Percentiles rank a stretch among this genome's conserved stretches.
Conservation (phyloP, 2,888 invertebrate species). For the Cephus runcator region DNA sequence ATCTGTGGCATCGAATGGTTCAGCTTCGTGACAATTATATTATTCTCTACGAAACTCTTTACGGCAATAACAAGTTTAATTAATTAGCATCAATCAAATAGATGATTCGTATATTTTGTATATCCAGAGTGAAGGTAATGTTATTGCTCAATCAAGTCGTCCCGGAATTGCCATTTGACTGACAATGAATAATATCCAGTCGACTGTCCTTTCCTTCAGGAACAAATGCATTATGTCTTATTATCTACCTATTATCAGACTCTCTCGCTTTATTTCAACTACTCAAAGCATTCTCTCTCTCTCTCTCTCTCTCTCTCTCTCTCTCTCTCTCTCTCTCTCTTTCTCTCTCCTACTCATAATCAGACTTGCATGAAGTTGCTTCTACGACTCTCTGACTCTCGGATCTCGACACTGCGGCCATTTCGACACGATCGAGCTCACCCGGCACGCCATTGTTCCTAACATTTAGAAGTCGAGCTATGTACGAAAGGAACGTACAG, state of each 20-base stretch:
- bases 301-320: no score
- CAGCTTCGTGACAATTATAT: slow-evolving; percentile 57
- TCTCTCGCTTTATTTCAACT: no score
- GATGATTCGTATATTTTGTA: no score
- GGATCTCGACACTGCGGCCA: neutral
- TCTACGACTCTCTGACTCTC: neutral
- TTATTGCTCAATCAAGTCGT: no score
- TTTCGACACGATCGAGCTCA: slow-evolving; percentile 14
- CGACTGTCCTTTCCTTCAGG: neutral
- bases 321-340: no score
- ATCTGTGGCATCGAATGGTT: slow-evolving; percentile 53
- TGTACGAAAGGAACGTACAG: slow-evolving; percentile 27
- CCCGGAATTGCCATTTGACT: no score
- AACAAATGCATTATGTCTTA: neutral
- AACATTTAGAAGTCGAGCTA: slow-evolving; percentile 40
- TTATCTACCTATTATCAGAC: neutral
- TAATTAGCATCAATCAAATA: no score
- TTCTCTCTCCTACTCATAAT: no score
- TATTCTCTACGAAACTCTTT: slow-evolving; percentile 50
- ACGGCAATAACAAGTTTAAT: slow-evolving; percentile 29
- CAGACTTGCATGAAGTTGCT: no score
- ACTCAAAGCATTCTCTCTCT: no score
- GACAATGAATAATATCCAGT: no score
- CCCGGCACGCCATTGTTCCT: slow-evolving; percentile 33
- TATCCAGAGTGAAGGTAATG: no score